Base-by-base conservation (phyloP, 2,113 vertebrate genomes). In the Conger conger region DNA sequence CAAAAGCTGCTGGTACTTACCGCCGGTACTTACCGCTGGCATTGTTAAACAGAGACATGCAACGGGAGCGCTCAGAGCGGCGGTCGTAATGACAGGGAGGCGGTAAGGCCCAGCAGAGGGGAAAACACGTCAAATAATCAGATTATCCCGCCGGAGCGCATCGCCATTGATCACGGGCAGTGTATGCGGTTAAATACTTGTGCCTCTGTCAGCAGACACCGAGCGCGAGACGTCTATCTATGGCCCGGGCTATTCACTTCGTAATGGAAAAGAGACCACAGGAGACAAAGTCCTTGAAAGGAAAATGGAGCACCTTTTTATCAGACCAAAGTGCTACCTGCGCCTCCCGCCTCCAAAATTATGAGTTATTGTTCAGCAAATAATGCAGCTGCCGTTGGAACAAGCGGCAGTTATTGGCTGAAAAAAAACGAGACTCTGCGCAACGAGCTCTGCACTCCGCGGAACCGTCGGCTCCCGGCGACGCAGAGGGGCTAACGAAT, bases 331-430 rank as follows among this genome's bases (percentile, higher is more conserved):
- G 86, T 53, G 79, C 42, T 83, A 60, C 30, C 80, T 81, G 86
- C 88, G 86, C 88, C 88, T 85, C 86, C 79, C 82, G 88, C 89
- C 84, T 86, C 84, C 86, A 84, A 90, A 91, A 92, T 92, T 85
- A 93, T 89, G 84, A 92, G 86, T 87, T 90, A 94, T 92, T 94
- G 93, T 93, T 93, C 88, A 86, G 86, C 82, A 88, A 90, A 93
- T 90, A 91, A 91, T 87, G 87, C 82, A 88, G 87, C 88, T 53
- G 85, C 89, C 91, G 91, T 90, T 90, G 91, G 91, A 92, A 92
- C 89, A 93, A 91, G 90, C 89, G 92, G 86, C 76, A 91, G 92
- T 89, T 86, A 92, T 91, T 93, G 88, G 88, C 91, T 90, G 90
- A 86, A 90, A 90, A 78, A 30, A 45, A 42, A 80, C 13, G n/a